Percentiles rank a stretch among this genome's conserved stretches.
Conservation (phyloP, 1,140 invertebrate species). For the Listronotus oregonensis region DNA sequence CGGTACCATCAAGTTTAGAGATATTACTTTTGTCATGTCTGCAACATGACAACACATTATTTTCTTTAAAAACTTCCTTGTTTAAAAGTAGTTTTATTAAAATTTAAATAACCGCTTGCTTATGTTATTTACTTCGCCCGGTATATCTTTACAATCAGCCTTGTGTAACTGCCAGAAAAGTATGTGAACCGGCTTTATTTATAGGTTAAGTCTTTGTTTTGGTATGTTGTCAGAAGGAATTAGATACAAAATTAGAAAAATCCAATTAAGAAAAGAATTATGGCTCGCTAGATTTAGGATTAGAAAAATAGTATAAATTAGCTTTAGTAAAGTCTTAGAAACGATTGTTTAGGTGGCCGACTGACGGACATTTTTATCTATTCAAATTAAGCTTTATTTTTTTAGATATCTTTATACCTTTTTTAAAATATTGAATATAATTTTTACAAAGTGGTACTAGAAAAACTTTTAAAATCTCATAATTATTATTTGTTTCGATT, state of each 20-base stretch:
- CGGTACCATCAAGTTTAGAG: background rate
- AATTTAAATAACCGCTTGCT: too few species aligned
- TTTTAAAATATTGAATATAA: too few species aligned
- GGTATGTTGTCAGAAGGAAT: conserved; percentile 11
- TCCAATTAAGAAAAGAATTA: conserved; percentile 14
- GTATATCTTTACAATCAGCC: conserved; percentile 3
- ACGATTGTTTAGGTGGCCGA: too few species aligned
- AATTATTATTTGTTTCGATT: too few species aligned
- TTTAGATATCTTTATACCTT: too few species aligned
- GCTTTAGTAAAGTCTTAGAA: background rate
- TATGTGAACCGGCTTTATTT: conserved; percentile 13
- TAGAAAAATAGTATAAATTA: conserved; percentile 7
- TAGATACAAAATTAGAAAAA: conserved; percentile 16
- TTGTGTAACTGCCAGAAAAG: conserved; percentile 15
- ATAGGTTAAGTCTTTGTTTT: conserved; percentile 14
- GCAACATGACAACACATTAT: too few species aligned
- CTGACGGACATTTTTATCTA: too few species aligned
- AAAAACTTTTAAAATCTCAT: too few species aligned
- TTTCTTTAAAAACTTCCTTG: background rate
- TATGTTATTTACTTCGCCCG: background rate
- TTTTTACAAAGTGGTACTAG: too few species aligned
- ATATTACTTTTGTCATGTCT: background rate
- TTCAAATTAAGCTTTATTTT: too few species aligned
- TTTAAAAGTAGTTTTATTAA: too few species aligned
- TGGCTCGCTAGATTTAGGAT: background rate